Percentiles rank a stretch among this genome's conserved stretches.
Evolutionary conservation across 1,140 invertebrate genomes (phyloP).

Genomic region (Carcinoscorpius rotundicauda): DNA sequence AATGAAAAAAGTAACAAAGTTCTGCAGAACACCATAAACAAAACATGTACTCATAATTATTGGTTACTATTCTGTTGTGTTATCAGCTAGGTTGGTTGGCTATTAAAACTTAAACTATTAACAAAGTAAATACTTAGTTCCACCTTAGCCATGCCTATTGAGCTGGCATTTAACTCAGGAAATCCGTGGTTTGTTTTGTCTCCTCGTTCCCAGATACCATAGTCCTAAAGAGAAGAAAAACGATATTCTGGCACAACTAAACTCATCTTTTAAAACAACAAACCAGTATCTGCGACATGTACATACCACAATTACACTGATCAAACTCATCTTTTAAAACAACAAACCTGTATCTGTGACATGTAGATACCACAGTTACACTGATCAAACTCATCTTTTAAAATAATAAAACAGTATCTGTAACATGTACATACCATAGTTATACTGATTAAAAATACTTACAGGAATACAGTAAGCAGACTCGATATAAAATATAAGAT

Average conservation of each 20-base stretch:
- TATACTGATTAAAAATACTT: constrained; percentile 1
- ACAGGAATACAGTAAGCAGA: constrained; percentile 95
- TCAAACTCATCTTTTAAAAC: too few species aligned
- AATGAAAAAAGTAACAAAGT: too few species aligned
- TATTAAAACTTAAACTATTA: not conserved
- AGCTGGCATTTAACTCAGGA: constrained; percentile 95
- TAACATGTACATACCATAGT: too few species aligned
- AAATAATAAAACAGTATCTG: too few species aligned
- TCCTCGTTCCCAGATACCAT: constrained; percentile 98
- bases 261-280: too few species aligned
- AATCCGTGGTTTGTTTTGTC: constrained; percentile 99
- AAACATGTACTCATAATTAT: not conserved
- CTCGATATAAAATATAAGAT: constrained; percentile 99
- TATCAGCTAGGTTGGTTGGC: too few species aligned
- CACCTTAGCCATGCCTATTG: constrained; percentile 62
- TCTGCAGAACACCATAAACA: not conserved
- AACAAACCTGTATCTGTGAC: too few species aligned
- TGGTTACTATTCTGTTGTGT: not conserved
- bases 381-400: too few species aligned
- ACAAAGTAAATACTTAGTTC: constrained; percentile 11
- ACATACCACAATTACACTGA: too few species aligned
- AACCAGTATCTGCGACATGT: too few species aligned
- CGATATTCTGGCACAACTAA: too few species aligned
- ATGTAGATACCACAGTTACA: too few species aligned
- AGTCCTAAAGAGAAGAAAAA: constrained; percentile 49